phyloP scores from a whole-genome alignment of 2,888 invertebrate species.

The Caenorhabditis sinica region DNA sequence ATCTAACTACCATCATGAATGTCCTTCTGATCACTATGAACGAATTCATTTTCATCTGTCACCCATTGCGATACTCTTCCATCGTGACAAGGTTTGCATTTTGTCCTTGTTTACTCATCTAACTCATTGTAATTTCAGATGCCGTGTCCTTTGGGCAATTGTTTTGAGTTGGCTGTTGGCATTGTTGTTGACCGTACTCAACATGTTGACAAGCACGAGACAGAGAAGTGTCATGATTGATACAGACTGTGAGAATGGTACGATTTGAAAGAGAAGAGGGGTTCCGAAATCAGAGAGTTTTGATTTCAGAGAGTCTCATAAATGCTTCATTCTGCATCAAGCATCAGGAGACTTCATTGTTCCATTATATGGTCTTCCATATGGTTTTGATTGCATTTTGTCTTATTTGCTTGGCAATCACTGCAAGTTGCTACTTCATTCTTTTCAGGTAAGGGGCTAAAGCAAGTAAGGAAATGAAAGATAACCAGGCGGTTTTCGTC shows the following conservation, averaged over 20 bases:
- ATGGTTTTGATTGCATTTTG: constrained; percentile 73
- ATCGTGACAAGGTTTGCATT: constrained; percentile 69
- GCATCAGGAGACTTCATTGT: constrained; percentile 62
- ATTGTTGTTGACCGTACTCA: constrained; percentile 66
- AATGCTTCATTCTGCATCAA: constrained; percentile 63
- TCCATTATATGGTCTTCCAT: constrained; percentile 67
- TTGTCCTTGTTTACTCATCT: not conserved
- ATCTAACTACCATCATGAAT: constrained; percentile 79
- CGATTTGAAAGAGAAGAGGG: too few species aligned
- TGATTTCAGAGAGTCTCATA: constrained; percentile 38
- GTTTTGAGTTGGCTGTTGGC: constrained; percentile 66
- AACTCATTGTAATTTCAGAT: constrained; percentile 54
- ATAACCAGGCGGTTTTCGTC: too few species aligned
- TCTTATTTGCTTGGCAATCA: constrained; percentile 72
- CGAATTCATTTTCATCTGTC: constrained; percentile 78
- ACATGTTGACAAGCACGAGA: constrained; percentile 65
- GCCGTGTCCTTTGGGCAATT: constrained; percentile 65
- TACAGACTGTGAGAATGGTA: constrained; percentile 67
- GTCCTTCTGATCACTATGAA: constrained; percentile 78
- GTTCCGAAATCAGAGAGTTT: too few species aligned
- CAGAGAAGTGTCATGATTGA: constrained; percentile 71
- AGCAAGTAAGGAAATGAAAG: too few species aligned
- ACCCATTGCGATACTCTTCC: constrained; percentile 74
- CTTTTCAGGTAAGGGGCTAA: constrained; percentile 59
- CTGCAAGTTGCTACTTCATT: constrained; percentile 73